Conservation (phyloP, 1,140 invertebrate genomes). For the Protaetia brevitarsis region DNA sequence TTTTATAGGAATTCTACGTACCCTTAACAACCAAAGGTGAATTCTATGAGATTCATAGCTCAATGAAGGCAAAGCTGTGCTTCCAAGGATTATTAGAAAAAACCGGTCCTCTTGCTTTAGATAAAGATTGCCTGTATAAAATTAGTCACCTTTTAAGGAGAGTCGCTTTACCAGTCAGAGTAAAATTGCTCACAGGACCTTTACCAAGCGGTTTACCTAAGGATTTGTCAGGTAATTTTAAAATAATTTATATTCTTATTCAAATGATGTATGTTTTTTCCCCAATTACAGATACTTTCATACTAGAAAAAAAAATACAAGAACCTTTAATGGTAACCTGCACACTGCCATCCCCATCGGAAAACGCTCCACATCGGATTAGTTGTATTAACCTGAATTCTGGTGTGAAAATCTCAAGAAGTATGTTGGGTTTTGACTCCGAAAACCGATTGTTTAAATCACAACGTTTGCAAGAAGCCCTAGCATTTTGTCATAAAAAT, state of each 20-base stretch:
- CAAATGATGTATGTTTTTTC: background rate
- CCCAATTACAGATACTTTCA: slow-evolving; percentile 38
- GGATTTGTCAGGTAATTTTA: slow-evolving; percentile 52
- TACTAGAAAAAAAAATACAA: slow-evolving; percentile 42
- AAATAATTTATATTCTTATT: background rate
- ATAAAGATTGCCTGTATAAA: slow-evolving; percentile 45
- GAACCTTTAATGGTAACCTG: slow-evolving; percentile 43
- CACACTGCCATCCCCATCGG: slow-evolving; percentile 36
- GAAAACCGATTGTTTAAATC: slow-evolving; percentile 43
- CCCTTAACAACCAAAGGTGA: slow-evolving; percentile 59
- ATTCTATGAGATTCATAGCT: slow-evolving; percentile 58
- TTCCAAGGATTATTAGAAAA: slow-evolving; percentile 47
- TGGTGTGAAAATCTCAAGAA: slow-evolving; percentile 35
- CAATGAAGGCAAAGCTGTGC: slow-evolving; percentile 49
- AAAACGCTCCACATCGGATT: slow-evolving; percentile 35
- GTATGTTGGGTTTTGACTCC: slow-evolving; percentile 42
- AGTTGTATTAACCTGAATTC: slow-evolving; percentile 41
- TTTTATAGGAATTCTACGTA: slow-evolving; percentile 58
- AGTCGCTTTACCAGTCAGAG: slow-evolving; percentile 50
- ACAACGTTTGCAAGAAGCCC: slow-evolving; percentile 38
- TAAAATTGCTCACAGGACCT: slow-evolving; percentile 55
- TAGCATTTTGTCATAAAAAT: slow-evolving; percentile 42
- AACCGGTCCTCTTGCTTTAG: slow-evolving; percentile 40
- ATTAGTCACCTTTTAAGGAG: slow-evolving; percentile 42
- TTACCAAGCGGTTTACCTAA: slow-evolving; percentile 55